Percentiles rank a stretch among this genome's conserved stretches.
Evolutionary conservation across 2,113 vertebrate genomes (phyloP).

Genomic region (Cathartes aura): DNA sequence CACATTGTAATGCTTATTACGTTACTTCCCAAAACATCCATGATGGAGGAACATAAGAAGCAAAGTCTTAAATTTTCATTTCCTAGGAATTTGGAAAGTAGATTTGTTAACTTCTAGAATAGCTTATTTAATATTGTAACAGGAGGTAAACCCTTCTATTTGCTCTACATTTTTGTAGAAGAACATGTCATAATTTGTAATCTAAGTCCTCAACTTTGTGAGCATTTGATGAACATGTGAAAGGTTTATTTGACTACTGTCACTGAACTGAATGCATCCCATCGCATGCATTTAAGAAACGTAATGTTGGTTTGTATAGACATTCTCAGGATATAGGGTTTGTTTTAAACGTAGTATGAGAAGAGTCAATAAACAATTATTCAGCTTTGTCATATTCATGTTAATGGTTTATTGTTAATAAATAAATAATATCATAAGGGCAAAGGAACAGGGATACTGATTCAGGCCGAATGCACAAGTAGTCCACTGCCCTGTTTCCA

Average conservation of each 20-base stretch:
- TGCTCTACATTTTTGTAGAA: neutral
- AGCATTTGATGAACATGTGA: neutral
- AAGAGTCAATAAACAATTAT: neutral
- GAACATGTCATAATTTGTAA: neutral
- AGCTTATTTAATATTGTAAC: neutral
- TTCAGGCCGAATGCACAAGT: neutral
- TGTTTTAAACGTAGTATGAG: neutral
- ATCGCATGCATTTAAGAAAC: neutral
- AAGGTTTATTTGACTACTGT: neutral
- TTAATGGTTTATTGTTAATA: neutral
- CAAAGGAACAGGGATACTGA: neutral
- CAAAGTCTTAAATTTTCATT: neutral
- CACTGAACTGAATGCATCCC: neutral
- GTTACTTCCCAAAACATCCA: neutral
- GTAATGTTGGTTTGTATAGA: neutral
- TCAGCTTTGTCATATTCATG: neutral
- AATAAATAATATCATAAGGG: neutral
- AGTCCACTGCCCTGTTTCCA: neutral
- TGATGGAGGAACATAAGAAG: neutral
- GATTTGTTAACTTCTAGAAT: neutral
- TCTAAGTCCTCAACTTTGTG: neutral
- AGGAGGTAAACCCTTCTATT: neutral
- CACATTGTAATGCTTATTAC: neutral
- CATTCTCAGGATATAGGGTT: neutral
- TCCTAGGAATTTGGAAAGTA: neutral